Evolutionary conservation across 2,888 invertebrate genomes (phyloP), one percentile per base, ranked within the genome.

Genomic region (Hypomecis atomaria): DNA sequence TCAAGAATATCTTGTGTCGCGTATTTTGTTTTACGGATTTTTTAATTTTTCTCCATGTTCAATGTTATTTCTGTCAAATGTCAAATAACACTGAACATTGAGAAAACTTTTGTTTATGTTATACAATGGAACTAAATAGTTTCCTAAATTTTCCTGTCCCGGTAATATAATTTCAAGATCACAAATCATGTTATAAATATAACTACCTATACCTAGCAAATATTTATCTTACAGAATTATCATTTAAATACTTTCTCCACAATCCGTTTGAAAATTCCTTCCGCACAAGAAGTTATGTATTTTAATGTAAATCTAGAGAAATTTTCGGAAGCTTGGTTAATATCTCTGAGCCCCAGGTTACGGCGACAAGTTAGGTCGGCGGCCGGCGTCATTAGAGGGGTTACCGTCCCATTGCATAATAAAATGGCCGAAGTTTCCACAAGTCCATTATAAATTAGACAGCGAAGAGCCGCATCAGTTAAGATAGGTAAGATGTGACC

Each of bases 361-460:
- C 82, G 79, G 78, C 86, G 81, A 81, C 79, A 83, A 90, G 88
- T 87, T 86, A 88, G 89, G 89, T 89, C 87, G 84, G 76, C 85
- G 87, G 89, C 88, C 87, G 84, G 77, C 85, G 87, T 92, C 92
- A 89, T 92, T 92, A 92, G 89, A 88, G 87, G 88, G 90, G 90
- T 88, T 89, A 88, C 91, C 89, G 83, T 87, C 89, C 89, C 92
- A 91, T 90, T 91, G 91, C 92, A 92, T 92, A 92, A 92, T 92
- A 92, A 92, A 92, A 92, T 92, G 92, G 89, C 82, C 88, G 78
- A 92, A 92, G 91, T 92, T 92, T 90, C 86, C 90, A 84, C 87
- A 92, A 92, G 92, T 91, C 92, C 92, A 92, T 92, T 92, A 92
- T 92, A 92, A 92, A 92, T 92, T 92, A 92, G 92, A 92, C 92